Conservation (phyloP, 2,888 invertebrate genomes). For the Epirrita christyi region DNA sequence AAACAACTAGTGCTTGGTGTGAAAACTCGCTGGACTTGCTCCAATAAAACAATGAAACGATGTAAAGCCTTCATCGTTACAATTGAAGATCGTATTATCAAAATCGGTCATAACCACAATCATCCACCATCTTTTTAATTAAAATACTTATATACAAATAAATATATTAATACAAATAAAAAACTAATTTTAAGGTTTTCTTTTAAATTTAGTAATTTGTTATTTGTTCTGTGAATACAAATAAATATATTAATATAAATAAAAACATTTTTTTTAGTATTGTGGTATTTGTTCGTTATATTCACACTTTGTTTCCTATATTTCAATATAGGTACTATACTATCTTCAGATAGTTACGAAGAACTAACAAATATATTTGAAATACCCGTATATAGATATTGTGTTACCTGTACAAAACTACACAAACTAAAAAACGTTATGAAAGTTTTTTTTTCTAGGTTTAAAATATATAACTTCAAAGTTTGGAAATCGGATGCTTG, state of each 20-base stretch:
- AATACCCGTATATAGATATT: background rate
- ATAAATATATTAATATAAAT: no score
- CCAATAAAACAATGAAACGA: slow-evolving; percentile 44
- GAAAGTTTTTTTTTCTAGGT: background rate
- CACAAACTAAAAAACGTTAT: background rate
- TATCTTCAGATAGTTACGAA: no score
- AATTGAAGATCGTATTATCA: slow-evolving; percentile 30
- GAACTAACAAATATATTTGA: background rate
- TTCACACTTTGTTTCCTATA: no score
- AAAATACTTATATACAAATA: no score
- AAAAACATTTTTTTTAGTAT: background rate
- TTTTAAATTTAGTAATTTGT: background rate
- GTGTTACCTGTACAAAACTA: no score
- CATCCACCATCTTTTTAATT: background rate
- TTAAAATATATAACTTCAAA: slow-evolving; percentile 12
- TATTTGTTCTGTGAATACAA: background rate
- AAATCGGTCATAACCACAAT: slow-evolving; percentile 14
- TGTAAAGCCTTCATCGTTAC: slow-evolving; percentile 51
- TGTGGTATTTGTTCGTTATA: no score
- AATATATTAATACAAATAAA: no score
- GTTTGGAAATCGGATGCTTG: slow-evolving; percentile 12
- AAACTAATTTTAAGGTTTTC: background rate
- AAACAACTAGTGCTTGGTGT: background rate
- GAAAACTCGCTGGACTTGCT: slow-evolving; percentile 46
- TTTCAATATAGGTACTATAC: no score